phyloP scores from a whole-genome alignment of 2,797 vertebrate species.

The Nannoperca obscura region DNA sequence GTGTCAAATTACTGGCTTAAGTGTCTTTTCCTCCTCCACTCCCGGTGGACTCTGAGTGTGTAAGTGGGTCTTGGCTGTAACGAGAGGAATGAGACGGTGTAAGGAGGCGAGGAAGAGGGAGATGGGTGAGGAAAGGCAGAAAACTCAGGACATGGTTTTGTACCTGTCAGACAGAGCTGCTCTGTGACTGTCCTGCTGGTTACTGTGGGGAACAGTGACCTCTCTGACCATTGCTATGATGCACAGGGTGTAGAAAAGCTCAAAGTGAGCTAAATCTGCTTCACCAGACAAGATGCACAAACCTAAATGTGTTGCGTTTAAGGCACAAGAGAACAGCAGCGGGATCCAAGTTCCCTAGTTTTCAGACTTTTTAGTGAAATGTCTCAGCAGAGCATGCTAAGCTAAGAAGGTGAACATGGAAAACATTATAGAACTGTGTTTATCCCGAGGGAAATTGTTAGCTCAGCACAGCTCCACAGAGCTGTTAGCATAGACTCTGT shows the following conservation, averaged over 20 bases:
- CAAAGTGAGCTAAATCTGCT: conserved; percentile 26
- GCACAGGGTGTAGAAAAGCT: conserved; percentile 33
- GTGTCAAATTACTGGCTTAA: conserved; percentile 70
- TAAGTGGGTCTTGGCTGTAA: conserved; percentile 56
- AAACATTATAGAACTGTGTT: background rate
- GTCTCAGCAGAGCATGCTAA: background rate
- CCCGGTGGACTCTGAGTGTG: conserved; percentile 45
- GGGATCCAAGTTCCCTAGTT: no score
- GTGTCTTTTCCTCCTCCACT: conserved; percentile 67
- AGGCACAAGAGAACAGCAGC: background rate
- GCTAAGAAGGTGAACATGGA: background rate
- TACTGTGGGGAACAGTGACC: conserved; percentile 60
- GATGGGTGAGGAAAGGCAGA: conserved; percentile 49
- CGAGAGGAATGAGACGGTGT: conserved; percentile 54
- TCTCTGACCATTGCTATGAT: conserved; percentile 33
- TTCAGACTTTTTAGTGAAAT: background rate
- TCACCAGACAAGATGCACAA: conserved; percentile 1
- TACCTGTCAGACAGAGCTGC: conserved; percentile 63
- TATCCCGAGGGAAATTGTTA: background rate
- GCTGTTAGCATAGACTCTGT: background rate
- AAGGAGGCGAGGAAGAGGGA: conserved; percentile 40
- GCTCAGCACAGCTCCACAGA: conserved; percentile 1
- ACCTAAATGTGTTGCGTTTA: conserved; percentile 12
- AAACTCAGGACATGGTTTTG: conserved; percentile 47
- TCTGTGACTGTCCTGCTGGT: conserved; percentile 71